Conservation (phyloP, 2,113 vertebrate species). For the Alligator mississippiensis region DNA sequence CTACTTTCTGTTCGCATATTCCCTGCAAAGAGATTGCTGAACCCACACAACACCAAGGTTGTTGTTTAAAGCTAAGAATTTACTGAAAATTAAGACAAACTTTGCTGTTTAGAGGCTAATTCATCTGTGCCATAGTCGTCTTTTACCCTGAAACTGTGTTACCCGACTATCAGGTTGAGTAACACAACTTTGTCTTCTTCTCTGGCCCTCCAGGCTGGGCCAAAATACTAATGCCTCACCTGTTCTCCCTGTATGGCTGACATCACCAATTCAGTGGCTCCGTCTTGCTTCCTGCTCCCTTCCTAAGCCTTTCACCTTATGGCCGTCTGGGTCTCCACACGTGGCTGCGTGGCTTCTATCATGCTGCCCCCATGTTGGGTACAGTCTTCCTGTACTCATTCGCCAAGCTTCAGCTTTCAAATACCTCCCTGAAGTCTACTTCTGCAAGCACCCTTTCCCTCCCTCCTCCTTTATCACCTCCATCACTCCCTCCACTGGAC, state of each 20-base stretch:
- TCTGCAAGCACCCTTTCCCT: background rate
- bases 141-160: background rate
- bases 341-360: background rate
- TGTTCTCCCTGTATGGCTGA: background rate
- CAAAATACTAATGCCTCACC: background rate
- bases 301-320: background rate
- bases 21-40: constrained; percentile 9
- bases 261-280: background rate
- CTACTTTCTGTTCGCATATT: background rate
- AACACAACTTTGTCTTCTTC: constrained; percentile 3
- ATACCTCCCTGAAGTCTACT: background rate
- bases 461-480: background rate
- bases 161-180: background rate
- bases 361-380: background rate
- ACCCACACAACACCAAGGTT: background rate
- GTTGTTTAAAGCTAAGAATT: constrained; percentile 49
- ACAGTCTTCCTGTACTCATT: background rate
- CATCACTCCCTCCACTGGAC: background rate
- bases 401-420: background rate
- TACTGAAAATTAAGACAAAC: background rate
- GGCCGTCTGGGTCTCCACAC: background rate
- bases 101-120: background rate
- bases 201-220: background rate
- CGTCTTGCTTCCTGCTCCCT: background rate
- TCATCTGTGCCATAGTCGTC: background rate